phyloP scores from a whole-genome alignment of 2,797 vertebrate genomes.

The Artibeus lituratus region DNA sequence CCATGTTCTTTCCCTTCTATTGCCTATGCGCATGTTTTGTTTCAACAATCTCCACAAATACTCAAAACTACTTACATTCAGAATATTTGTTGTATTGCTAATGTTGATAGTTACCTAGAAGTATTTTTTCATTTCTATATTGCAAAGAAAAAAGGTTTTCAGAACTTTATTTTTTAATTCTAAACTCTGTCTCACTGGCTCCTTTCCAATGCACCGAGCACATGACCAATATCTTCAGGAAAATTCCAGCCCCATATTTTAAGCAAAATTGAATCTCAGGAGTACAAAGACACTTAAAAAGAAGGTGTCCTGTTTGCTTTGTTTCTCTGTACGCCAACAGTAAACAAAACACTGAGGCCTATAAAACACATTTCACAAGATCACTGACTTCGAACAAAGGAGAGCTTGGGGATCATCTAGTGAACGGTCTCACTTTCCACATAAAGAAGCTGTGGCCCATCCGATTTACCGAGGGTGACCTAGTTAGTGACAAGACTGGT shows the following conservation, averaged over 20 bases:
- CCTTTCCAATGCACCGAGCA: background rate
- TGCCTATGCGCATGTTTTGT: background rate
- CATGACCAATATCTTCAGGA: background rate
- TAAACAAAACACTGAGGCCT: background rate
- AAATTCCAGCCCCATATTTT: background rate
- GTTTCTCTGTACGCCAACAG: background rate
- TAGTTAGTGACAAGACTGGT: background rate
- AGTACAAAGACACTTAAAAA: background rate
- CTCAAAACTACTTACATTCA: background rate
- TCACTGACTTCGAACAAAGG: constrained; percentile 29
- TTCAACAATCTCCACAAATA: background rate
- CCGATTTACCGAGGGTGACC: constrained; percentile 22
- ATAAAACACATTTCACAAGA: constrained; percentile 14
- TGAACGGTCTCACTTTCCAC: constrained; percentile 10
- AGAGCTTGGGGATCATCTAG: background rate
- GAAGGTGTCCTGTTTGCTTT: background rate
- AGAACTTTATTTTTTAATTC: background rate
- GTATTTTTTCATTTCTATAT: background rate
- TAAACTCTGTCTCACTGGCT: background rate
- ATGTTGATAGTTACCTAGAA: constrained; percentile 8
- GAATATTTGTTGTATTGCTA: background rate
- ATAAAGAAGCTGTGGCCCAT: constrained; percentile 8
- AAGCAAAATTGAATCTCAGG: background rate
- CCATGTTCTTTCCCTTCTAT: background rate
- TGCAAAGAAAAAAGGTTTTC: background rate